A percentile compares a stretch with the other conserved stretches of the same genome.
These are phyloP conservation scores for Atractosteus spatula DNA, from an alignment of 2,113 vertebrate species.

Conservation along the genomic window DNA sequence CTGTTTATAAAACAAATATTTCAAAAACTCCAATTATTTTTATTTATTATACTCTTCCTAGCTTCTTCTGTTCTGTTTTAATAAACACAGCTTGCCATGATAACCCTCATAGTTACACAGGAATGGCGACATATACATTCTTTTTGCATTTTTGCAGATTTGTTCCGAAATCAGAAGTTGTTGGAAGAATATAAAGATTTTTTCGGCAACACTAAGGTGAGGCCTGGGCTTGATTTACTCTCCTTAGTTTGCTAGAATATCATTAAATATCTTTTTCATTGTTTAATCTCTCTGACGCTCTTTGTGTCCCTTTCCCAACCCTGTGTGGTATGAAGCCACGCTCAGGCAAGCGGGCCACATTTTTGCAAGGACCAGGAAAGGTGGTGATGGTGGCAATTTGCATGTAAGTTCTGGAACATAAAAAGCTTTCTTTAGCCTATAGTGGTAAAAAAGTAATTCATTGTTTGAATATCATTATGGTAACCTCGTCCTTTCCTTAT, in stretches of 20 bases:
- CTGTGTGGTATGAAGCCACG: constrained; percentile 73
- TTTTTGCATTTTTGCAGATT: constrained; percentile 60
- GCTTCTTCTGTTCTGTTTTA: no score
- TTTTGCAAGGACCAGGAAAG: constrained; percentile 92
- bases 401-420: constrained; percentile 79
- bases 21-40: no score
- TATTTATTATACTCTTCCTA: no score
- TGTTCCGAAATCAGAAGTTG: constrained; percentile 88
- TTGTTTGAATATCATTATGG: no score
- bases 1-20: no score
- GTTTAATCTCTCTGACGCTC: neutral
- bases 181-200: constrained; percentile 94
- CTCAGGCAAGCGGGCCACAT: constrained; percentile 74
- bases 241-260: neutral
- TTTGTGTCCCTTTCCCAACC: neutral
- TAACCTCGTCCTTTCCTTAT: no score
- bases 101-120: neutral
- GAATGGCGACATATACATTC: neutral
- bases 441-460: no score
- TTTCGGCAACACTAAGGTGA: constrained; percentile 95
- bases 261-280: neutral
- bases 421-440: no score
- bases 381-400: constrained; percentile 98
- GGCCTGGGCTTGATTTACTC: constrained; percentile 10
- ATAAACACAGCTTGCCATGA: no score